Evolutionary conservation across 2,113 vertebrate genomes (phyloP).

Genomic region (Xiphorhynchus elegans): DNA sequence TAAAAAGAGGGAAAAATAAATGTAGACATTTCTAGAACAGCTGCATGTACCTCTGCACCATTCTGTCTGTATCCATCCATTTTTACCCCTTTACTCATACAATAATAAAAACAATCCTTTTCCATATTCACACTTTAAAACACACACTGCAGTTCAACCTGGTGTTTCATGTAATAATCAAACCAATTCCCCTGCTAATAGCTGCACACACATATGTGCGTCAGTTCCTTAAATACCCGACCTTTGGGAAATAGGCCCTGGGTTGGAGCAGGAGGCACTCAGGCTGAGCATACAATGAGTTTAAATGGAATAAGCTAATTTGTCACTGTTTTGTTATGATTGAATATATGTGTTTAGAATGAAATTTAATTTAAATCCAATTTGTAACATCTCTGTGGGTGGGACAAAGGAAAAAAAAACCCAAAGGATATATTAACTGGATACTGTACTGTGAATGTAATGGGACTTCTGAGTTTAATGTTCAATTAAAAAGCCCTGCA

Average conservation of each 20-base stretch:
- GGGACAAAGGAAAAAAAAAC: constrained; percentile 36
- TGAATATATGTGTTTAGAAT: constrained; percentile 70
- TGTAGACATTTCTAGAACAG: background rate
- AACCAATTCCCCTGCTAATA: background rate
- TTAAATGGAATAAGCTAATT: constrained; percentile 68
- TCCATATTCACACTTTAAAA: constrained; percentile 13
- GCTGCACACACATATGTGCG: background rate
- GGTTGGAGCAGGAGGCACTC: constrained; percentile 31
- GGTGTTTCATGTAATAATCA: constrained; percentile 20
- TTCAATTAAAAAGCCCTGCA: constrained; percentile 43
- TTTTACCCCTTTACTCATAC: background rate
- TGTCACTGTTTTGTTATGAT: constrained; percentile 69
- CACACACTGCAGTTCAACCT: background rate
- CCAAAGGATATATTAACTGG: constrained; percentile 49
- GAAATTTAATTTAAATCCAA: constrained; percentile 76
- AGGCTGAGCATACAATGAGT: constrained; percentile 42
- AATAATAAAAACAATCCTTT: background rate
- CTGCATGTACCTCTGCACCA: background rate
- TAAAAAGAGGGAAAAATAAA: background rate
- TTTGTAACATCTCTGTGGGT: constrained; percentile 72
- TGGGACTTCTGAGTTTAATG: constrained; percentile 38
- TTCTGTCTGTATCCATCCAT: background rate
- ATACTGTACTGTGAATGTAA: constrained; percentile 35
- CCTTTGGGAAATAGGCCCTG: constrained; percentile 41
- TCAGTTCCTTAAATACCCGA: constrained; percentile 25